Evolutionary conservation across 2,888 invertebrate genomes (phyloP).

Genomic region (Euclidia mi): DNA sequence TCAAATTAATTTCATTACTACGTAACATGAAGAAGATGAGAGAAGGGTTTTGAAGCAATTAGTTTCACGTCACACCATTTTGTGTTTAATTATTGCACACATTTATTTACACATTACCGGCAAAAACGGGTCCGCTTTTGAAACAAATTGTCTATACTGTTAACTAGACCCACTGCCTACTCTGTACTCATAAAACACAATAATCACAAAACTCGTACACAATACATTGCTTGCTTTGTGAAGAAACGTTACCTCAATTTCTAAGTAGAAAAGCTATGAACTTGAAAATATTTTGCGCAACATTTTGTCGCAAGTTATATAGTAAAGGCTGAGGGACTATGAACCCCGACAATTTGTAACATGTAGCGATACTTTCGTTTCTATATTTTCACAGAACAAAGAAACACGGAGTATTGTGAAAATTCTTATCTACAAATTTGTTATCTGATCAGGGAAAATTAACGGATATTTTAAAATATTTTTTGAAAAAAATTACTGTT

Average conservation of each 20-base stretch:
- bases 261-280: constrained; percentile 19
- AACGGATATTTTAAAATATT: constrained; percentile 33
- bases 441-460: constrained; percentile 39
- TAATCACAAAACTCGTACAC: background rate
- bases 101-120: constrained; percentile 87
- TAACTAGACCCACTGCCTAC: constrained; percentile 30
- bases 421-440: constrained; percentile 53
- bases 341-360: constrained; percentile 69
- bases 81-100: constrained; percentile 86
- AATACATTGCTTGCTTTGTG: constrained; percentile 18
- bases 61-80: constrained; percentile 76
- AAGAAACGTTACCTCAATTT: background rate
- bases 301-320: too few species aligned
- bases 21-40: constrained; percentile 55
- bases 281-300: too few species aligned
- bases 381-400: constrained; percentile 67
- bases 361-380: constrained; percentile 71
- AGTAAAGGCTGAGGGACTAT: constrained; percentile 32
- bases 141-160: constrained; percentile 75
- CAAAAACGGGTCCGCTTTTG: constrained; percentile 83
- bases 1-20: constrained; percentile 47
- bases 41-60: constrained; percentile 75
- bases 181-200: background rate
- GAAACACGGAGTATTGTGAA: constrained; percentile 67
- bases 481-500: constrained; percentile 1